Evolutionary conservation across 2,888 invertebrate genomes (phyloP), one percentile per base, ranked within the genome.

Genomic region (Cryptocephalus primarius): DNA sequence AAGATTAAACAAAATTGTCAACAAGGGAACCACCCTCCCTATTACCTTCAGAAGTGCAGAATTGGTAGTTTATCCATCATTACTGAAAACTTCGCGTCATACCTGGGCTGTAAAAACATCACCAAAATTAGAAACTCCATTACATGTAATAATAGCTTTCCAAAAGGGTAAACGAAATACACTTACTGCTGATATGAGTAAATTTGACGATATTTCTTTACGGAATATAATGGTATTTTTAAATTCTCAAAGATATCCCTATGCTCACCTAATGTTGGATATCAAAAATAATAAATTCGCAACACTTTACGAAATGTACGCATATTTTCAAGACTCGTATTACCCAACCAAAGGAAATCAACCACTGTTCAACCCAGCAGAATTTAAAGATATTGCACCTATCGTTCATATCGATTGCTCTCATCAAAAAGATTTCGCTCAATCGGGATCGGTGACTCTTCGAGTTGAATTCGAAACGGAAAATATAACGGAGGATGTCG

Each of bases 291-390:
- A 48, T 13, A 33, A 33, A 13, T 48, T 43, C 44, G 48, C 48
- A 8, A 31, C 36, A 1, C 41, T 50, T 38, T 52, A 49, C 44
- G 44, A 52, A 45, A 51, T 51, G 51, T 51, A 33, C 46, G 41
- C 47, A 8, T 34, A 44, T 32, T 48, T 50, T 42, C 46, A 46
- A 40, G 40, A 50, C 44, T 44, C 38, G 6, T 48, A 41, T 34
- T 47, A 45, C 42, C 13, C 40, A 39, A 8, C 33, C 8, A 44
- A 38, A 44, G 42, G 36, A 11, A 38, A 42, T 33, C 32, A 39
- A 36, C 33, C 45, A 39, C 33, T 38, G 22, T 42, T 48, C 40
- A 39, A 14, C 10, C 43, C 48, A 8, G 33, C 39, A 8, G 44
- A 44, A 32, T 47, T 40, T 45, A 33, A 34, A 43, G 8, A 14